Conservation (phyloP, 2,113 vertebrate genomes). For the Galeopterus variegatus region DNA sequence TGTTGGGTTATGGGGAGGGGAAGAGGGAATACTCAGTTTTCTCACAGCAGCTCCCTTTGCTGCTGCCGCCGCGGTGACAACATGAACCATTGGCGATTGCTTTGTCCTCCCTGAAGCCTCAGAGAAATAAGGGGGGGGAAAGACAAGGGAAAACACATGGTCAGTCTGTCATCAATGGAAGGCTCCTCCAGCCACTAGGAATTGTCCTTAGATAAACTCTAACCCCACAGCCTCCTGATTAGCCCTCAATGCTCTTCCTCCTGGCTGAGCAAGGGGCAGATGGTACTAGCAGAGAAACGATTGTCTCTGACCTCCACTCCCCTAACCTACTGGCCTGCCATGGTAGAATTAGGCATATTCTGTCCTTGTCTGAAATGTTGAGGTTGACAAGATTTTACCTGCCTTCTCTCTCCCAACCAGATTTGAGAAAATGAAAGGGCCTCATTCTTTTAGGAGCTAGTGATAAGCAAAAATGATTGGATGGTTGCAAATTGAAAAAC, state of each 20-base stretch:
- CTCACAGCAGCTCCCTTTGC: background rate
- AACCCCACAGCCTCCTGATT: background rate
- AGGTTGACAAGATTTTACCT: background rate
- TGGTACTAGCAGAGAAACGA: background rate
- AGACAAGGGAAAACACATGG: background rate
- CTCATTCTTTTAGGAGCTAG: background rate
- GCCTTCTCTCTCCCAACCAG: background rate
- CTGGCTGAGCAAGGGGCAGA: background rate
- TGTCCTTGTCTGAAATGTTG: constrained; percentile 6
- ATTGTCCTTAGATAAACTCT: constrained; percentile 67
- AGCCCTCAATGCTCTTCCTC: background rate
- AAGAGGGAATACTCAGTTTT: background rate
- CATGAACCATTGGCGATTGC: background rate
- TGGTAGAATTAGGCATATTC: background rate
- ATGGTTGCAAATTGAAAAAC: background rate
- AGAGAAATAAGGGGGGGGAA: background rate
- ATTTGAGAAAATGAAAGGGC: constrained; percentile 3
- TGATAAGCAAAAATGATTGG: background rate
- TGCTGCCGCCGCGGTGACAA: background rate
- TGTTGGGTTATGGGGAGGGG: background rate
- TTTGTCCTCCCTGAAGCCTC: constrained; percentile 24
- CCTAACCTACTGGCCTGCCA: background rate
- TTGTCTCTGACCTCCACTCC: background rate
- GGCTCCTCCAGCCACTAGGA: constrained; percentile 7
- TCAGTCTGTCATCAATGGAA: constrained; percentile 41